These are phyloP conservation scores for Mercenaria mercenaria DNA, from an alignment of 1,140 invertebrate genomes.

Conservation along the genomic window DNA sequence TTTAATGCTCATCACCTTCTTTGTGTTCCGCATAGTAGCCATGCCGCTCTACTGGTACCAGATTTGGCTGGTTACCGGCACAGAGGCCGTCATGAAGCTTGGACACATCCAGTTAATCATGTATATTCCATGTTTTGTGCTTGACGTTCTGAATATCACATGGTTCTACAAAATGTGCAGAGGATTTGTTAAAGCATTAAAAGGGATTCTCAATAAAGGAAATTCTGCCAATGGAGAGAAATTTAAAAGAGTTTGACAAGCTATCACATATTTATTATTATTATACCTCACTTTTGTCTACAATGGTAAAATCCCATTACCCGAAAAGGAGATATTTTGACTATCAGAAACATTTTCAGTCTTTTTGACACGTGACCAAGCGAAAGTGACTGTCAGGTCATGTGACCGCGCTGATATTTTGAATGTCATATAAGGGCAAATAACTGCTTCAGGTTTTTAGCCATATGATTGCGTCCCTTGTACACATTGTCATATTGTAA, in stretches of 20 bases:
- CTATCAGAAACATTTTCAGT: too few species aligned
- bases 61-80: constrained; percentile 80
- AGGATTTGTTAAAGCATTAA: constrained; percentile 76
- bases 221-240: not conserved
- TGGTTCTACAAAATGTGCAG: constrained; percentile 83
- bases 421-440: too few species aligned
- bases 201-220: not conserved
- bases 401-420: too few species aligned
- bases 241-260: constrained; percentile 9
- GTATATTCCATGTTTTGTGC: constrained; percentile 79
- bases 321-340: too few species aligned
- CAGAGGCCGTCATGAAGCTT: constrained; percentile 73
- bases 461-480: too few species aligned
- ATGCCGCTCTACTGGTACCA: constrained; percentile 83
- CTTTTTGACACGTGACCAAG: too few species aligned
- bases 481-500: too few species aligned
- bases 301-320: too few species aligned
- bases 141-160: constrained; percentile 82
- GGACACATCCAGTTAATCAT: constrained; percentile 82
- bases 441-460: too few species aligned
- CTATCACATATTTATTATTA: too few species aligned
- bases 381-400: too few species aligned
- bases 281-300: too few species aligned
- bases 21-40: constrained; percentile 79
- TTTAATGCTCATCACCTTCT: constrained; percentile 83